Base-by-base conservation (phyloP, 2,113 vertebrate species). In the Oenanthe oenanthe region DNA sequence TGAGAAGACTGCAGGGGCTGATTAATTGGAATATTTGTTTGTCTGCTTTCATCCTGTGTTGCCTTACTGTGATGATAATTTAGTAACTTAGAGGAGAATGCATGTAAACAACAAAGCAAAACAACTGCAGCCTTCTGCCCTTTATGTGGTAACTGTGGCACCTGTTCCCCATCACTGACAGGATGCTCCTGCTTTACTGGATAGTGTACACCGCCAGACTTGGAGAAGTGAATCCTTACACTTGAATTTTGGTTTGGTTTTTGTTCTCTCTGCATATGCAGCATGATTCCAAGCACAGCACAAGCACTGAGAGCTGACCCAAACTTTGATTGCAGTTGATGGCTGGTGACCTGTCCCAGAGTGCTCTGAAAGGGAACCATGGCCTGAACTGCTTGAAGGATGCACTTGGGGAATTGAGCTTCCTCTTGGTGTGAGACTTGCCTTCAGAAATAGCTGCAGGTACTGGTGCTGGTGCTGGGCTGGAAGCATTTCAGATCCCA, bases 181-280 rank as follows among this genome's bases (percentile, higher is more conserved):
- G 40, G 61, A 20, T 40, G 6, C 56, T 79, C 54, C 56, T 17
- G 3, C 25, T 36, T 78, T 32, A 13, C 8, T 56, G 47, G 20
- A 0, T 15, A 6, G 42, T 9, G 6, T 18, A 2, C 26, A 1
- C 36, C 34, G 42, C 57, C n/a, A 57, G 6, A 28, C 31, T 42
- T 21, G 6, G 20, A 66, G 36, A 32, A 38, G 32, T 0, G 1
- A 47, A 51, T 47, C 17, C 38, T 48, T 20, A 31, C 10, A 14
- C 20, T 50, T 68, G 5, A 14, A 12, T 26, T 65, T 31, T 32
- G 34, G 32, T 68, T n/a, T 40, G 24, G 1, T 17, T 42, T 10
- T 6, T 31, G 4, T 3, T 12, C 13, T 40, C 19, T 42, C 43
- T 57, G n/a, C 38, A 15, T 71, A 12, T 1, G 1, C n/a, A 40